These are phyloP conservation scores for Pasiphila rectangulata DNA, from an alignment of 2,888 invertebrate species.

Conservation along the genomic window DNA sequence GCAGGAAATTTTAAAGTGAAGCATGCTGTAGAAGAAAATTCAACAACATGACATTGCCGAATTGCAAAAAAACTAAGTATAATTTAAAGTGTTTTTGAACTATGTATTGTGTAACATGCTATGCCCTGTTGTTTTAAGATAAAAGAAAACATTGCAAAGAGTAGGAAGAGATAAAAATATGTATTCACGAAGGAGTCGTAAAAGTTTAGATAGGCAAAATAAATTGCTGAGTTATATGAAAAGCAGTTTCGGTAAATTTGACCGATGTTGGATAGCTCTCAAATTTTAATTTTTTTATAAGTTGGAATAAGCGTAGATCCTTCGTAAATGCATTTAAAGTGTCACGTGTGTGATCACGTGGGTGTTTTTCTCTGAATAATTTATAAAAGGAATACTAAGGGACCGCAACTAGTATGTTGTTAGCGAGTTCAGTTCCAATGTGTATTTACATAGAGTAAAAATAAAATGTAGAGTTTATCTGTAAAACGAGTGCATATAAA, in stretches of 20 bases:
- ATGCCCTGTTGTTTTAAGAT: conserved; percentile 49
- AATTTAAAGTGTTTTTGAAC: conserved; percentile 31
- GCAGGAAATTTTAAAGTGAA: conserved; percentile 48
- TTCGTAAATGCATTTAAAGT: conserved; percentile 36
- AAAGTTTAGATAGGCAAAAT: conserved; percentile 5
- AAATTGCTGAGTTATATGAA: conserved; percentile 4
- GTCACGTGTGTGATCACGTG: not conserved
- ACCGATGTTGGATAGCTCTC: not conserved
- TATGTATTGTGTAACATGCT: conserved; percentile 39
- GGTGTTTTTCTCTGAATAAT: not conserved
- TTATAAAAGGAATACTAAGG: conserved; percentile 18
- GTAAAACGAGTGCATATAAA: conserved; percentile 31
- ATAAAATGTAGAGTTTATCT: conserved; percentile 30
- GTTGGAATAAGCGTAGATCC: conserved; percentile 26
- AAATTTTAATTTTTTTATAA: not conserved
- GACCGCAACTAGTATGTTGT: conserved; percentile 33
- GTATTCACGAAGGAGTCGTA: conserved; percentile 38
- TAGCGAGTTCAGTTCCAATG: conserved; percentile 19
- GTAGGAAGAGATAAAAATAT: conserved; percentile 41
- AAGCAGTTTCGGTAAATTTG: not conserved
- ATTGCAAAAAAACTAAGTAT: conserved; percentile 23
- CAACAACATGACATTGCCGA: conserved; percentile 51
- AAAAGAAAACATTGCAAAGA: conserved; percentile 80
- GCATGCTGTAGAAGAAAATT: conserved; percentile 54
- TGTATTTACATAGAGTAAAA: conserved; percentile 27